Evolutionary conservation across 2,888 invertebrate genomes (phyloP).

Genomic region (Sialis lutaria): DNA sequence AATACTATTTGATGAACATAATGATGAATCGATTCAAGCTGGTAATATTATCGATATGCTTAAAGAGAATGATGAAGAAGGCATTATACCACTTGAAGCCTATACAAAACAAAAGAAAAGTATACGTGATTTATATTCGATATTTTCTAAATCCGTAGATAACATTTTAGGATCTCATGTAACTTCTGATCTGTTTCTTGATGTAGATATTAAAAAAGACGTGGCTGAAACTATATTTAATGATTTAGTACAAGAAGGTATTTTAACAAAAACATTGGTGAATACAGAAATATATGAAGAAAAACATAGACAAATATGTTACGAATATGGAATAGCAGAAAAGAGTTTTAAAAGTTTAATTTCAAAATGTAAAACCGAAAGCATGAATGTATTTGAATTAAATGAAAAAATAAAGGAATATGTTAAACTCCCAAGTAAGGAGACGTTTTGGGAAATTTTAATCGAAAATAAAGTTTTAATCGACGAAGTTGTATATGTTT

Average conservation of each 20-base stretch:
- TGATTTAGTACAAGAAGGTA: slow-evolving; percentile 1
- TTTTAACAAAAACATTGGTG: slow-evolving; percentile 3
- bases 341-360: slow-evolving; percentile 1
- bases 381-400: slow-evolving; percentile 4
- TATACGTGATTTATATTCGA: slow-evolving; percentile 8
- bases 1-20: slow-evolving; percentile 8
- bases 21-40: slow-evolving; percentile 6
- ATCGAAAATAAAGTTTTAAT: slow-evolving; percentile 6
- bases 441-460: slow-evolving; percentile 10
- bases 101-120: slow-evolving; percentile 11
- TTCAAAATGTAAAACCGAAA: neutral
- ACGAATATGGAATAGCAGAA: slow-evolving; percentile 4
- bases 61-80: slow-evolving; percentile 9
- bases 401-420: slow-evolving; percentile 4
- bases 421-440: slow-evolving; percentile 8
- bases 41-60: slow-evolving; percentile 9
- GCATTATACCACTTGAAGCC: slow-evolving; percentile 11
- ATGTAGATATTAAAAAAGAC: slow-evolving; percentile 6
- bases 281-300: slow-evolving; percentile 2
- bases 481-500: slow-evolving; percentile 9
- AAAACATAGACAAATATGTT: slow-evolving; percentile 1
- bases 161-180: slow-evolving; percentile 10
- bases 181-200: slow-evolving; percentile 6
- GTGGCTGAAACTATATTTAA: slow-evolving; percentile 7
- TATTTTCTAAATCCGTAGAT: slow-evolving; percentile 9